Evolutionary conservation across 2,888 invertebrate species (phyloP), one percentile per base, ranked within the genome.

Genomic region (Reticulitermes lucifugus): DNA sequence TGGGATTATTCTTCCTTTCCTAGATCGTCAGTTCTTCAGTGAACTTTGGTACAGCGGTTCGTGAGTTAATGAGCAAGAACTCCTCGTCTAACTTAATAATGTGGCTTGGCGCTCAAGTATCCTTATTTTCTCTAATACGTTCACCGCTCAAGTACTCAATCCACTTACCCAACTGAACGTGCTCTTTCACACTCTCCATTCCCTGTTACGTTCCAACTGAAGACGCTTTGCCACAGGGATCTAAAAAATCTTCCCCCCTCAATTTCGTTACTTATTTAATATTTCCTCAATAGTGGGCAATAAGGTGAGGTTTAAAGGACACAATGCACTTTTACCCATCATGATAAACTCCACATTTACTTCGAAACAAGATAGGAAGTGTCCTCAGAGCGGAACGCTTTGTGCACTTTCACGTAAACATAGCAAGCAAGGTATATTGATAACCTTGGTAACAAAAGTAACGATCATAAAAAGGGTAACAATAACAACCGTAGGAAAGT

Each of bases 41-140:
- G n/a, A 65, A 65, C 65, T 65, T 65, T 12, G 25, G n/a, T 25
- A 9, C 65, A 7, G 65, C 7, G n/a, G 65, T 6, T 25, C 65
- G 7, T 12, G 65, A 25, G 65, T 65, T 65, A 65, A 65, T 65
- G 65, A 65, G 65, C n/a, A 65, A 65, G 65, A 65, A 6, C 65
- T 60, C 60, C 60, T 65, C 65, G 25, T n/a, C 65, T 65, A 65
- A 65, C 65, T 65, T n/a, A 65, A 65, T 65, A 65, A 65, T 12
- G 65, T 25, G n/a, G 65, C n/a, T 65, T 65, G 65, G 65, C 4
- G 25, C 65, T 65, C n/a, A n/a, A 65, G 65, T n/a, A 65, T 65
- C 65, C 65, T 65, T 65, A 65, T 65, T 65, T 65, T 25, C 65
- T n/a, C 65, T 65, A 65, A 65, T 65, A 65, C n/a, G n/a, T n/a